phyloP scores from a whole-genome alignment of 2,888 invertebrate species.

The Cephus sareptanus region DNA sequence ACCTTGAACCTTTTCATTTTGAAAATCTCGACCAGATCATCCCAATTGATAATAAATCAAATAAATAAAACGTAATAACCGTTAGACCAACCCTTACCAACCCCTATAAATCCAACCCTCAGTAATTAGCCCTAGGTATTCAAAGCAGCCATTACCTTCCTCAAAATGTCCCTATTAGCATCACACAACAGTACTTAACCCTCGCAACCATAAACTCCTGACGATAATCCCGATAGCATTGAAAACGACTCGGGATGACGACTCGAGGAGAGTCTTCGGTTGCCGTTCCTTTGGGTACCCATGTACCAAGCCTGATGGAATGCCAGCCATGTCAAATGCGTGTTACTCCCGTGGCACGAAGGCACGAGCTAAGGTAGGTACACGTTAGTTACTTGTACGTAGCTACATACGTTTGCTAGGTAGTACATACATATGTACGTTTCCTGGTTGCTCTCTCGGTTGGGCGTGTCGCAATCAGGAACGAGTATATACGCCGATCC shows the following conservation, averaged over 20 bases:
- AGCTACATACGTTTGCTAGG: slow-evolving; percentile 7
- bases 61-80: too few species aligned
- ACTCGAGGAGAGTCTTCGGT: too few species aligned
- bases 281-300: slow-evolving; percentile 18
- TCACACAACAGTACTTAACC: too few species aligned
- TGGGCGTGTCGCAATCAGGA: slow-evolving; percentile 45
- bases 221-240: slow-evolving; percentile 28
- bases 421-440: slow-evolving; percentile 26
- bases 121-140: too few species aligned
- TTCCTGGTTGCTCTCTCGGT: slow-evolving; percentile 43
- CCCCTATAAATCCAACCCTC: too few species aligned
- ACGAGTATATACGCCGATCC: slow-evolving; percentile 2
- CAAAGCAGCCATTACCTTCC: too few species aligned
- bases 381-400: slow-evolving; percentile 14
- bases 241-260: too few species aligned
- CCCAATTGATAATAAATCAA: too few species aligned
- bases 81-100: too few species aligned
- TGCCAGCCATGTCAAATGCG: slow-evolving; percentile 37
- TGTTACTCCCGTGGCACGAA: slow-evolving; percentile 15
- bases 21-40: too few species aligned
- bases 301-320: slow-evolving; percentile 31
- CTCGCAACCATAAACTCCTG: slow-evolving; percentile 13
- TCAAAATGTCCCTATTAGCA: too few species aligned
- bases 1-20: too few species aligned
- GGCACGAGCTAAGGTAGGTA: slow-evolving; percentile 13